phyloP scores from a whole-genome alignment of 2,113 vertebrate species.

The Lanius ludovicianus region DNA sequence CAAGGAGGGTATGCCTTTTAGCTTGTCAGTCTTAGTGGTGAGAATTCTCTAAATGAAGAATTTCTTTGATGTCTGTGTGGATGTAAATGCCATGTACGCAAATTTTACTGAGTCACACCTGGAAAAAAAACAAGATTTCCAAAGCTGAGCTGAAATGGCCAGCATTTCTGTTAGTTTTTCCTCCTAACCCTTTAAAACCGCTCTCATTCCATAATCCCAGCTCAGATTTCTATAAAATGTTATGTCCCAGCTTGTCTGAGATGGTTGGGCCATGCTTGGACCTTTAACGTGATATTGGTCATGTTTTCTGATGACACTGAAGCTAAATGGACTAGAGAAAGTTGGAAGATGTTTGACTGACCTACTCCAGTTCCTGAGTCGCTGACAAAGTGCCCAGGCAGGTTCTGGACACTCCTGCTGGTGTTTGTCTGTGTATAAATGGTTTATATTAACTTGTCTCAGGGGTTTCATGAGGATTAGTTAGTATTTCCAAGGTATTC shows the following conservation, averaged over 20 bases:
- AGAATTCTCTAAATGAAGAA: not conserved
- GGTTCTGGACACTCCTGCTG: not conserved
- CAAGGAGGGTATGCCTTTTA: not conserved
- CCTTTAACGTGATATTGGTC: not conserved
- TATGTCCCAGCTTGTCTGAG: not conserved
- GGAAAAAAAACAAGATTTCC: not conserved
- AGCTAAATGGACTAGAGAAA: not conserved
- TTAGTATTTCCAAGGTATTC: not conserved
- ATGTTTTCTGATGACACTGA: not conserved
- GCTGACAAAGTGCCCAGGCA: not conserved
- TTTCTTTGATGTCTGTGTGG: not conserved
- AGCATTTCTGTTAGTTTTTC: not conserved
- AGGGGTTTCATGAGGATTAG: not conserved
- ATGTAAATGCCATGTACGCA: not conserved
- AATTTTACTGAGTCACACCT: not conserved
- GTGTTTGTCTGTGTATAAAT: not conserved
- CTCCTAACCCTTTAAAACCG: not conserved
- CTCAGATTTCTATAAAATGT: not conserved
- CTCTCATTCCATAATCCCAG: not conserved
- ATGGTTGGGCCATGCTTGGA: not conserved
- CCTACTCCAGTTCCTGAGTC: not conserved
- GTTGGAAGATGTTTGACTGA: not conserved
- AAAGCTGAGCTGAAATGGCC: not conserved
- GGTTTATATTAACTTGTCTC: conserved; percentile 9
- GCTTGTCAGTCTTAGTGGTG: not conserved